Evolutionary conservation across 2,797 vertebrate species (phyloP).

Genomic region (Phrynocephalus vlangalii): DNA sequence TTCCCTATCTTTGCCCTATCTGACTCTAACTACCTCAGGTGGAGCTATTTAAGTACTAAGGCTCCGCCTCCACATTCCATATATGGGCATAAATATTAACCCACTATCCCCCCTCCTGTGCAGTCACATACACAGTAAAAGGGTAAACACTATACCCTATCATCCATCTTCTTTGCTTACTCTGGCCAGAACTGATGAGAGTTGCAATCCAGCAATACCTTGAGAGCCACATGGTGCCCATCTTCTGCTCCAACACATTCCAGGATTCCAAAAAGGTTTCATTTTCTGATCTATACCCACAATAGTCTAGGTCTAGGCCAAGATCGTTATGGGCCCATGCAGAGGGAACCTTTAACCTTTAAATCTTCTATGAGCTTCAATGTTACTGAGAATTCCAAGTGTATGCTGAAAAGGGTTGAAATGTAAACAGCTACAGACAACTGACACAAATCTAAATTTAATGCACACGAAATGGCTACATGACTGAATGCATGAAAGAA

Average conservation of each 20-base stretch:
- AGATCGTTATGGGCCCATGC: background rate
- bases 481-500: too few relatives aligned
- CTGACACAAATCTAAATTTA: background rate
- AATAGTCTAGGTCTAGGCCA: background rate
- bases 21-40: too few relatives aligned
- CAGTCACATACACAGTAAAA: too few relatives aligned
- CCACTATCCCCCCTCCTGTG: too few relatives aligned
- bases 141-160: background rate
- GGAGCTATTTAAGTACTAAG: too few relatives aligned
- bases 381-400: background rate
- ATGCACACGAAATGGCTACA: background rate
- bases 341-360: background rate
- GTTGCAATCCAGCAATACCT: background rate
- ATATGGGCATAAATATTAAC: too few relatives aligned
- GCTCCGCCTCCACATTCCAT: too few relatives aligned
- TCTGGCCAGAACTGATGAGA: background rate
- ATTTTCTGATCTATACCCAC: background rate
- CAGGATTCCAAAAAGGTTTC: background rate
- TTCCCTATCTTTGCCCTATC: too few relatives aligned
- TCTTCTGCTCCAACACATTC: background rate
- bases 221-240: background rate
- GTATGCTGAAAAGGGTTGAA: background rate
- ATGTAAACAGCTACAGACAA: conserved; percentile 4
- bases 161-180: background rate
- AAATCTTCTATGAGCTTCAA: background rate